Base-by-base conservation (phyloP, 2,888 invertebrate species). In the Galerucella calmariensis region DNA sequence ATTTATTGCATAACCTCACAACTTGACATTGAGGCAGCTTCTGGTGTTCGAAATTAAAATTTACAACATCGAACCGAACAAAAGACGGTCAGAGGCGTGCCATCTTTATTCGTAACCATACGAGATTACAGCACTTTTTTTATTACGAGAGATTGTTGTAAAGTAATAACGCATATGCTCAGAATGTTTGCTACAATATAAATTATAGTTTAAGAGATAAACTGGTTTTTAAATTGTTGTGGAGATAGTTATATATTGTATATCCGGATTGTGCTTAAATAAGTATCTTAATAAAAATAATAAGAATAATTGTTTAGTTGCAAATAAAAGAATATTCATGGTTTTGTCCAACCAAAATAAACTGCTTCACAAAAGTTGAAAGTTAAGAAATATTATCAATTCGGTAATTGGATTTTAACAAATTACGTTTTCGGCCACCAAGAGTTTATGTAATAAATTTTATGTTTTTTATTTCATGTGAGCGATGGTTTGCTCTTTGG, bases 1-100 rank as follows among this genome's bases (percentile, higher is more conserved):
- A 72, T 72, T 72, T 72, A 72, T 72, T 72, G 72, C 72, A 67
- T 72, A 72, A 72, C 72, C 72, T 72, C 48, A 72, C 72, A 67
- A 72, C 72, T 72, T 72, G 72, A 72, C 72, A 72, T 72, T 72
- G 72, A 72, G 58, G 72, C 66, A 35, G 72, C 72, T 72, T 67
- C 72, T 72, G 72, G 72, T 72, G 66, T 72, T 72, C 66, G 65
- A 72, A 72, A 72, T 72, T 72, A 67, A 72, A 72, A 72, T 72
- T 72, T 72, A 72, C 66, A 72, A 72, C 72, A 67, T 72, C 46
- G 62, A 69, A 27, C 62, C 69, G 63, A 69, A 69, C 69, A 69
- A 69, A 69, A 69, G 69, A 66, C 48, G 61, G 35, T 27, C 72
- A 72, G 66, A 59, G 72, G 72, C 72, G 72, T 72, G 46, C 51